These are phyloP conservation scores for Drosophila kanekoi DNA, from an alignment of 2,888 invertebrate species.

Conservation along the genomic window DNA sequence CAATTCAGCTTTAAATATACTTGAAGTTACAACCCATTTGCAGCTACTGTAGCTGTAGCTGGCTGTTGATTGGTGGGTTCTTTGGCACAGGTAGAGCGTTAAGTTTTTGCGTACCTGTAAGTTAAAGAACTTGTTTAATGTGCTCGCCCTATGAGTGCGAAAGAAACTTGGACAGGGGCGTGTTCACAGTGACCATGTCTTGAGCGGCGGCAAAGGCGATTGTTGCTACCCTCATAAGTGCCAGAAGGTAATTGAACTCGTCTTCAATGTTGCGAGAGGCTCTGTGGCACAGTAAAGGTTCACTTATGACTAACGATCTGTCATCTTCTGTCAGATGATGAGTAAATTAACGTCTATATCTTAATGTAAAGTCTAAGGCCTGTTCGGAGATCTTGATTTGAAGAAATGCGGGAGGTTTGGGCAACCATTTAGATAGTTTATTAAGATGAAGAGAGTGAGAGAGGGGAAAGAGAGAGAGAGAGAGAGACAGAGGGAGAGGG, in stretches of 20 bases:
- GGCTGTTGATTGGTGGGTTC: constrained; percentile 46
- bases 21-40: background rate
- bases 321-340: constrained; percentile 34
- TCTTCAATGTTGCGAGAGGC: background rate
- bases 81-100: constrained; percentile 46
- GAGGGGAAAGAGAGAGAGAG: background rate
- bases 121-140: constrained; percentile 33
- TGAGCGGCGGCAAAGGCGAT: constrained; percentile 19
- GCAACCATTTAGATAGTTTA: constrained; percentile 7
- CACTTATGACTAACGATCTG: constrained; percentile 52
- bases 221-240: constrained; percentile 44
- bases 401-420: constrained; percentile 45
- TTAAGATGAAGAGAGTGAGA: background rate
- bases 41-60: constrained; percentile 26
- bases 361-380: constrained; percentile 10
- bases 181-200: constrained; percentile 26
- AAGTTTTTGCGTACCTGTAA: constrained; percentile 45
- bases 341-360: constrained; percentile 53
- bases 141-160: constrained; percentile 38
- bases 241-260: constrained; percentile 49
- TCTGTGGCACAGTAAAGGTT: constrained; percentile 1
- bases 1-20: constrained; percentile 3
- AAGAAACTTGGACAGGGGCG: constrained; percentile 42
- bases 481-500: background rate
- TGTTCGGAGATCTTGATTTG: constrained; percentile 21